Evolutionary conservation across 2,797 vertebrate genomes (phyloP).

Genomic region (Falco naumanni): DNA sequence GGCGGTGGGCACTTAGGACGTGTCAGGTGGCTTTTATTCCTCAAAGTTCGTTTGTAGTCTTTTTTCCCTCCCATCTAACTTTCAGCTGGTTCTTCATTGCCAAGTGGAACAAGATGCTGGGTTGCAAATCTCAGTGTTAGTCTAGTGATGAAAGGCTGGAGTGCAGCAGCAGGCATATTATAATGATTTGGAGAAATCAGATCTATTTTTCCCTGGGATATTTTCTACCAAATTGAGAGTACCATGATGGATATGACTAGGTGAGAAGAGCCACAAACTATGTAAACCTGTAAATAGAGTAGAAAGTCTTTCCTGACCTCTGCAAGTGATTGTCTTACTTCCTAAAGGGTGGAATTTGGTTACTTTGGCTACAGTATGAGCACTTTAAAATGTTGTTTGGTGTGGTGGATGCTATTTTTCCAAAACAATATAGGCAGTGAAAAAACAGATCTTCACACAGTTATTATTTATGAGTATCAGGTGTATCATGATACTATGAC

Average conservation of each 20-base stretch:
- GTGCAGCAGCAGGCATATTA: not conserved
- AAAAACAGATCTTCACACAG: not conserved
- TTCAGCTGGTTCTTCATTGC: not conserved
- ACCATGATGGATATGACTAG: not conserved
- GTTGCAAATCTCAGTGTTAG: rapidly evolving
- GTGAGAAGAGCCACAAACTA: not conserved
- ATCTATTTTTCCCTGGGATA: not conserved
- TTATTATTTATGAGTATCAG: not conserved
- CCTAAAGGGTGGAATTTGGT: not conserved
- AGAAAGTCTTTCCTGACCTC: not conserved
- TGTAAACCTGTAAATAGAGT: not conserved
- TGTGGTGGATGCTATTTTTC: not conserved
- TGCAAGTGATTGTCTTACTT: not conserved
- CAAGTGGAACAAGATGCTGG: not conserved
- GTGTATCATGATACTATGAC: not conserved
- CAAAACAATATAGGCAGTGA: not conserved
- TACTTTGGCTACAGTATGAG: not conserved
- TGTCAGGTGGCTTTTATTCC: not conserved
- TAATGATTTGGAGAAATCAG: not conserved
- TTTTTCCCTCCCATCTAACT: not conserved
- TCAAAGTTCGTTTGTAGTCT: not conserved
- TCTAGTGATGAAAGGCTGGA: not conserved
- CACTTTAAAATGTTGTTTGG: not conserved
- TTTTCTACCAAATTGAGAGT: not conserved
- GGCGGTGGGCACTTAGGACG: not conserved